Evolutionary conservation across 2,888 invertebrate species (phyloP).

Genomic region (Hybos culiciformis): DNA sequence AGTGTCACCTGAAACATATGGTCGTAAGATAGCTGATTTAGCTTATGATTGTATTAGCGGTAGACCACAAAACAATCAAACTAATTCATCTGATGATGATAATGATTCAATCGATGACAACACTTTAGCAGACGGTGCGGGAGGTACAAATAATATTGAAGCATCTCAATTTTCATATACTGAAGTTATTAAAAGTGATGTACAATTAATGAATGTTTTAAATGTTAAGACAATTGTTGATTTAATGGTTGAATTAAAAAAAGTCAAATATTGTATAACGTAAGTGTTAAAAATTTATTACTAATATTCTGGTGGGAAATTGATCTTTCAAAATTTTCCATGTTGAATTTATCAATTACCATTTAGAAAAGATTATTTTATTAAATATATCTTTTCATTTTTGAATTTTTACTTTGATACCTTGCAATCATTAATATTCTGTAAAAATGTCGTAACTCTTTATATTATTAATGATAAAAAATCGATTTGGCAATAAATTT

Average conservation of each 20-base stretch:
- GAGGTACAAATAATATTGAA: constrained; percentile 4
- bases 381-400: background rate
- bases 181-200: constrained; percentile 41
- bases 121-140: constrained; percentile 2
- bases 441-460: background rate
- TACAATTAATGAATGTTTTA: constrained; percentile 51
- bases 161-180: constrained; percentile 27
- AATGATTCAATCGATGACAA: constrained; percentile 25
- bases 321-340: too few relatives aligned
- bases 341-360: too few relatives aligned
- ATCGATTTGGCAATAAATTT: background rate
- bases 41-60: constrained; percentile 27
- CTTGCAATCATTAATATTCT: too few relatives aligned
- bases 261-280: constrained; percentile 68
- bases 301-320: too few relatives aligned
- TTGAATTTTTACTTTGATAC: too few relatives aligned
- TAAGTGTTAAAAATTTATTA: constrained; percentile 41
- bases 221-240: constrained; percentile 62
- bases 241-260: constrained; percentile 74
- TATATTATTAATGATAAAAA: background rate
- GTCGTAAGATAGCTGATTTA: constrained; percentile 47
- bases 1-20: constrained; percentile 59
- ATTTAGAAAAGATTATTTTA: too few relatives aligned
- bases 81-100: constrained; percentile 19
- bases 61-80: background rate